Percentiles rank a stretch among this genome's conserved stretches.
Evolutionary conservation across 2,888 invertebrate species (phyloP).

Genomic region (Scaptodrosophila latifasciaeformis): DNA sequence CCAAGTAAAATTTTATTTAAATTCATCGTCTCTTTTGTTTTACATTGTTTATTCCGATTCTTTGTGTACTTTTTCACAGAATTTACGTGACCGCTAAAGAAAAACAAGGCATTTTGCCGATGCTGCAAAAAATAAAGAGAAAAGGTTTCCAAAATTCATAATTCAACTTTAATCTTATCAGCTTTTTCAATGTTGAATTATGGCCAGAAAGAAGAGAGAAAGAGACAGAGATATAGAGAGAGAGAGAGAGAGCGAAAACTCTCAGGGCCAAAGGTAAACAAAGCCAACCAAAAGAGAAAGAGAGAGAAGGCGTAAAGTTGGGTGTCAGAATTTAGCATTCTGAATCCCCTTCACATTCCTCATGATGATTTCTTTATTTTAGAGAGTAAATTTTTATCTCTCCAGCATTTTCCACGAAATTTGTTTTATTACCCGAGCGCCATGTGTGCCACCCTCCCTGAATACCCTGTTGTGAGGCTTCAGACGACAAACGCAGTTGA

Average conservation of each 20-base stretch:
- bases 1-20: no score
- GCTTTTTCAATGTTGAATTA: constrained; percentile 58
- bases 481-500: constrained; percentile 38
- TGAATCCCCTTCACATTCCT: neutral
- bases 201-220: constrained; percentile 29
- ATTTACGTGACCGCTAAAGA: constrained; percentile 44
- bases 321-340: no score
- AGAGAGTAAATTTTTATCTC: neutral
- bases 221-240: neutral
- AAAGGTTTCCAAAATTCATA: constrained; percentile 36
- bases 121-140: constrained; percentile 1
- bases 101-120: neutral
- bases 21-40: no score
- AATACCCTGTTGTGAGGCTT: neutral
- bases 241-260: neutral
- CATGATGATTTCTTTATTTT: constrained; percentile 8
- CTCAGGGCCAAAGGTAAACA: no score
- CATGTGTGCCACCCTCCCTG: constrained; percentile 12
- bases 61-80: constrained; percentile 25
- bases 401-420: constrained; percentile 43
- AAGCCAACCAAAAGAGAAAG: no score
- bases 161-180: constrained; percentile 58
- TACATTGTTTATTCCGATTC: constrained; percentile 6
- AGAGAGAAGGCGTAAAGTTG: neutral
- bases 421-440: constrained; percentile 49